These are phyloP conservation scores for Epizoanthus stellaris DNA, from an alignment of 92 coral and sea anemone species.

Conservation along the genomic window DNA sequence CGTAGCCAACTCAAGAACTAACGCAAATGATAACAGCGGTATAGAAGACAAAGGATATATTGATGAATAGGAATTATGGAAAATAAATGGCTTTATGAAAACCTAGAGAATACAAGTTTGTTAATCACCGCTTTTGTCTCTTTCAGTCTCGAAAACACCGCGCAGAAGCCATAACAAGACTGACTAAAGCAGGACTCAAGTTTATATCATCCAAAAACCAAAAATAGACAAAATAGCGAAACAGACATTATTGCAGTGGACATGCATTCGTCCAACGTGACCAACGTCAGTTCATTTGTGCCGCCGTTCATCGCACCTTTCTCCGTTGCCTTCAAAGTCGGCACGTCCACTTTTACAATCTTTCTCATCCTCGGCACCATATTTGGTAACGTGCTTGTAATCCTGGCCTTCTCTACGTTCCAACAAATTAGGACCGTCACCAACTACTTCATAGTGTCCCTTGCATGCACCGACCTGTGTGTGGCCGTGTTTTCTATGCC, in stretches of 20 bases:
- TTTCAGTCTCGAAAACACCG: slow-evolving; percentile 8
- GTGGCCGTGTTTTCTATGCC: slow-evolving; percentile 88
- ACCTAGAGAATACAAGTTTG: no score
- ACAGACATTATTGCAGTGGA: neutral
- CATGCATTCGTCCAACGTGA: neutral
- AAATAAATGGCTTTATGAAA: no score
- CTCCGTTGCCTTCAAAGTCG: slow-evolving; percentile 52
- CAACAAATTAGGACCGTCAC: slow-evolving; percentile 65
- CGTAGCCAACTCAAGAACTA: no score
- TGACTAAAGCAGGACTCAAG: neutral
- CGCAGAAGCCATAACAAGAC: neutral
- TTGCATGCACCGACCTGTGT: slow-evolving; percentile 81
- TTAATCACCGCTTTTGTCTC: neutral
- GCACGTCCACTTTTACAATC: slow-evolving; percentile 62
- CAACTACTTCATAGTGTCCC: slow-evolving; percentile 81
- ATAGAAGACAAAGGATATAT: no score
- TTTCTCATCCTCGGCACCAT: slow-evolving; percentile 66
- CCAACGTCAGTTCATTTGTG: neutral
- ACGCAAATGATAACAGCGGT: no score
- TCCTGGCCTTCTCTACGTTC: slow-evolving; percentile 64
- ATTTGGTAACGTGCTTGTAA: slow-evolving; percentile 73
- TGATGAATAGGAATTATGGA: no score
- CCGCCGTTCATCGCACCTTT: slow-evolving; percentile 29
- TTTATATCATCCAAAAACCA: neutral
- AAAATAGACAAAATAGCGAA: neutral